Evolutionary conservation across 1,140 invertebrate species (phyloP).

Genomic region (Hyles vespertilio): DNA sequence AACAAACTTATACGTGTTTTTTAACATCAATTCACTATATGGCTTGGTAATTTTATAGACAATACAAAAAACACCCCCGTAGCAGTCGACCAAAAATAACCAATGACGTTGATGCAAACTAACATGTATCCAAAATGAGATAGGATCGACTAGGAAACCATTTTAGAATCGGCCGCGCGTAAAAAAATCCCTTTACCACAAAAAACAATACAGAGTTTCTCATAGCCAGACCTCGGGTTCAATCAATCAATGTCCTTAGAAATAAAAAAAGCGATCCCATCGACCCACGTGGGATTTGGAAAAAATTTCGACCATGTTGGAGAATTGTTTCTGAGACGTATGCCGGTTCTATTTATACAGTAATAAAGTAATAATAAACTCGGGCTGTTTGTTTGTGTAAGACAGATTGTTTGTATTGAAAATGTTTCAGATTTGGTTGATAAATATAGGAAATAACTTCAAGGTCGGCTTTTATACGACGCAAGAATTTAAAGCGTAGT

Average conservation of each 20-base stretch:
- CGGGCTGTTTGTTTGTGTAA: too few relatives aligned
- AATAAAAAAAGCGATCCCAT: slow-evolving; percentile 56
- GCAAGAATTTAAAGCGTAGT: too few relatives aligned
- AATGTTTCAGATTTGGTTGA: too few relatives aligned
- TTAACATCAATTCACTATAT: too few relatives aligned
- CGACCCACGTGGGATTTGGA: slow-evolving; percentile 61
- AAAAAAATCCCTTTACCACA: slow-evolving; percentile 34
- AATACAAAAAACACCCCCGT: too few relatives aligned
- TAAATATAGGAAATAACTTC: too few relatives aligned
- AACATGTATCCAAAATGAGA: slow-evolving; percentile 54
- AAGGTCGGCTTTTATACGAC: too few relatives aligned
- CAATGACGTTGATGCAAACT: slow-evolving; percentile 29
- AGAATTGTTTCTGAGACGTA: slow-evolving; percentile 39
- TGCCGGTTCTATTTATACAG: slow-evolving; percentile 7
- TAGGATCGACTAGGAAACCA: slow-evolving; percentile 52
- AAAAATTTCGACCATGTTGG: slow-evolving; percentile 47
- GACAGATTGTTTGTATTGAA: too few relatives aligned
- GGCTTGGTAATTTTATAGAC: too few relatives aligned
- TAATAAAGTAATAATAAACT: too few relatives aligned
- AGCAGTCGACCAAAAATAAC: too few relatives aligned
- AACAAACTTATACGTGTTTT: too few relatives aligned
- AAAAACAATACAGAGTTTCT: slow-evolving; percentile 65
- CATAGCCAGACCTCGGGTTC: slow-evolving; percentile 63
- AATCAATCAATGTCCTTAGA: slow-evolving; percentile 72
- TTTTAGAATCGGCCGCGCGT: slow-evolving; percentile 34